Percentiles rank a stretch among this genome's conserved stretches.
Evolutionary conservation across 1,140 invertebrate genomes (phyloP).

Genomic region (Caenorhabditis briggsae): DNA sequence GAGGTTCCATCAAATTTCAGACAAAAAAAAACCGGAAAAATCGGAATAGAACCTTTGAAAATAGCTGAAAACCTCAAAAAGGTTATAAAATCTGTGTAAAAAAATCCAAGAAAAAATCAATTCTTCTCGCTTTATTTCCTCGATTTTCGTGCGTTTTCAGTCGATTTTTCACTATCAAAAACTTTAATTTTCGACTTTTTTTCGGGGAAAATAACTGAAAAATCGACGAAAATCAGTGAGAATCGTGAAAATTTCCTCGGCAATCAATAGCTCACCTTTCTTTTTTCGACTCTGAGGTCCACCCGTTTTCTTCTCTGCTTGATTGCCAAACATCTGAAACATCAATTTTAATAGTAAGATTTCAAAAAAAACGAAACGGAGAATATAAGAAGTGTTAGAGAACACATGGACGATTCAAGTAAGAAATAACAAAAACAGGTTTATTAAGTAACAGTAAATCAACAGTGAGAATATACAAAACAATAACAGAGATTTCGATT

Average conservation of each 20-base stretch:
- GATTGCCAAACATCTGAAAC: conserved; percentile 7
- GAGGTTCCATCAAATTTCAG: too few relatives aligned
- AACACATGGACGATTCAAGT: not conserved
- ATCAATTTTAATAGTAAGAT: not conserved
- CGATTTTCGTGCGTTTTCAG: too few relatives aligned
- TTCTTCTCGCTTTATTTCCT: too few relatives aligned
- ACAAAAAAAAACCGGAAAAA: too few relatives aligned
- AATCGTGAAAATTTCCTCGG: too few relatives aligned
- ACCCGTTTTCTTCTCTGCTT: not conserved
- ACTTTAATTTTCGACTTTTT: not conserved
- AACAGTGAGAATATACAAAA: not conserved
- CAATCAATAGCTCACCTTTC: conserved; percentile 9
- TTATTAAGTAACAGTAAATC: not conserved
- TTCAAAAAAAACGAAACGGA: not conserved
- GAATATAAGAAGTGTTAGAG: conserved; percentile 2
- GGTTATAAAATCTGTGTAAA: too few relatives aligned
- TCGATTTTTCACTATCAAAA: not conserved
- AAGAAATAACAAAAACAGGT: not conserved
- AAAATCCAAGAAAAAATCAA: too few relatives aligned
- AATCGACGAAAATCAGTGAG: too few relatives aligned
- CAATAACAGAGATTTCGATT: not conserved
- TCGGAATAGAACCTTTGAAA: too few relatives aligned
- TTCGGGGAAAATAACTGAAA: too few relatives aligned
- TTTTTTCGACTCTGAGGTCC: conserved; percentile 12
- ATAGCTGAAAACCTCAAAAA: too few relatives aligned